Percentiles rank a stretch among this genome's conserved stretches.
Evolutionary conservation across 2,797 vertebrate genomes (phyloP).

Genomic region (Tinamus major): DNA sequence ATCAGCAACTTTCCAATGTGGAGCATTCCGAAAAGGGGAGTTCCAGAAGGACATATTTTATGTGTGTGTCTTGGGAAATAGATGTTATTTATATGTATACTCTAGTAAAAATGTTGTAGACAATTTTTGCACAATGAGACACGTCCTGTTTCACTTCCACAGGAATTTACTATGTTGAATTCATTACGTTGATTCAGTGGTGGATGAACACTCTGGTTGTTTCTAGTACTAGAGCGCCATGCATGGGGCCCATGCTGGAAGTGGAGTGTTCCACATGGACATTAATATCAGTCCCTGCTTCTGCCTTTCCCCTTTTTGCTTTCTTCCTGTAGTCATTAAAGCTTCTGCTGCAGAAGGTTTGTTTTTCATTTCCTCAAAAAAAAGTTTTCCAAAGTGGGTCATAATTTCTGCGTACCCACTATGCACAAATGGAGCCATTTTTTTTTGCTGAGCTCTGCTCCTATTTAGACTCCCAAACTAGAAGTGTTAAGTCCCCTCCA

Average conservation of each 20-base stretch:
- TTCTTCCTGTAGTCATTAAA: not conserved
- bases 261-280: not conserved
- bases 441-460: not conserved
- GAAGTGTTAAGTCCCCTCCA: not conserved
- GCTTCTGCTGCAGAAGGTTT: not conserved
- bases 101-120: not conserved
- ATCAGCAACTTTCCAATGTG: not conserved
- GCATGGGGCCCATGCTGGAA: not conserved
- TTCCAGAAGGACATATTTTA: not conserved
- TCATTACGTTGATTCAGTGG: not conserved
- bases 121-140: not conserved
- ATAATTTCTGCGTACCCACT: not conserved
- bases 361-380: not conserved
- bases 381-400: rapidly evolving
- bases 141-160: not conserved
- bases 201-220: not conserved
- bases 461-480: not conserved
- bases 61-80: not conserved
- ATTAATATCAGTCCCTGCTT: not conserved
- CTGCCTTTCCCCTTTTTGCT: not conserved
- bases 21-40: not conserved
- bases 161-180: not conserved
- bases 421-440: not conserved
- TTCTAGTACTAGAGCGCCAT: not conserved
- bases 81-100: not conserved